These are phyloP conservation scores for Ailuropoda melanoleuca DNA, from an alignment of 2,113 vertebrate species.

Conservation along the genomic window DNA sequence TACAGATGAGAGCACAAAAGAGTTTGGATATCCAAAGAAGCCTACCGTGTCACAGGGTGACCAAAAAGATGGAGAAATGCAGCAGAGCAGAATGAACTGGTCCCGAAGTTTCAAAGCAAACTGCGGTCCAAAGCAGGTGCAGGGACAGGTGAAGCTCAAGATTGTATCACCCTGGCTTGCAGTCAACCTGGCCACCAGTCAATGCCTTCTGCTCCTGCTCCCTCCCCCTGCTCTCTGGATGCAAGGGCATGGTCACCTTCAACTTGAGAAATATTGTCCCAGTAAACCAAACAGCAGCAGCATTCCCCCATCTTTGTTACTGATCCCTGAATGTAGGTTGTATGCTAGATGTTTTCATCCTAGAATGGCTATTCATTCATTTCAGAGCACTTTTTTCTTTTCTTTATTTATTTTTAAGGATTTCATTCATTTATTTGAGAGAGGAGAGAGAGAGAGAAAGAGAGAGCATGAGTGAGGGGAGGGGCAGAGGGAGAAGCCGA, in stretches of 20 bases:
- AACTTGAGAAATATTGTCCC: neutral
- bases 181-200: neutral
- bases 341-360: neutral
- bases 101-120: neutral
- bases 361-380: neutral
- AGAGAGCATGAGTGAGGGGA: too few relatives aligned
- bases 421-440: too few relatives aligned
- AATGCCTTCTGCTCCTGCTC: neutral
- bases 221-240: neutral
- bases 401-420: too few relatives aligned
- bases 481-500: too few relatives aligned
- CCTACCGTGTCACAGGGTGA: neutral
- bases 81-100: neutral
- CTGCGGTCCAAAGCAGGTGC: neutral
- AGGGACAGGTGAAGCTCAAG: neutral
- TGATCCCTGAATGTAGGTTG: neutral
- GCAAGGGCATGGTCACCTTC: neutral
- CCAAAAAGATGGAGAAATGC: neutral
- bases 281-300: too few relatives aligned
- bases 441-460: too few relatives aligned
- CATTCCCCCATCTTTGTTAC: neutral
- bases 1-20: neutral
- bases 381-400: neutral
- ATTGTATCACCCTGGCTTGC: accelerated
- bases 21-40: neutral